A percentile compares a stretch with the other conserved stretches of the same genome.
These are phyloP conservation scores for Erebia aethiops DNA, from an alignment of 2,888 invertebrate genomes.

Conservation along the genomic window DNA sequence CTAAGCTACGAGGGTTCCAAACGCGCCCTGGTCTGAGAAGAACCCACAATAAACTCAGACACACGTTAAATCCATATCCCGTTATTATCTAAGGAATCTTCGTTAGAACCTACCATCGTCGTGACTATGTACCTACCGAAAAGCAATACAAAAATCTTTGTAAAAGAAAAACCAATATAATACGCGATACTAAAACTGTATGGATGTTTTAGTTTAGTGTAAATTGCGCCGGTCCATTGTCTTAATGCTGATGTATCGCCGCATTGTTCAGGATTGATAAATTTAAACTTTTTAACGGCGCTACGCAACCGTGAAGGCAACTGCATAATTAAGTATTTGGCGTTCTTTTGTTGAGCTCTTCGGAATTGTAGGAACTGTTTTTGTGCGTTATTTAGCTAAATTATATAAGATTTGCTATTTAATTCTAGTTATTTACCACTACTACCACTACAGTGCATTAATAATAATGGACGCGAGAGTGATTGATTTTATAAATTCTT, in stretches of 20 bases:
- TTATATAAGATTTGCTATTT: constrained; percentile 10
- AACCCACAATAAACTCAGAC: no score
- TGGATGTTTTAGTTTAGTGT: constrained; percentile 6
- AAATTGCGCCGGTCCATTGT: constrained; percentile 17
- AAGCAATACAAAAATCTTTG: not conserved
- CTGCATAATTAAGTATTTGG: constrained; percentile 4
- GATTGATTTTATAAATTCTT: no score
- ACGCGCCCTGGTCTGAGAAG: no score
- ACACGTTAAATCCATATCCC: no score
- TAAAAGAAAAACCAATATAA: not conserved
- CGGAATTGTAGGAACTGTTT: constrained; percentile 9
- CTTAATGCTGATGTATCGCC: constrained; percentile 10
- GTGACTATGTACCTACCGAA: not conserved
- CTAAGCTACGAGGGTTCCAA: no score
- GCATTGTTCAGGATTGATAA: constrained; percentile 23
- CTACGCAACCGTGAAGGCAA: constrained; percentile 23
- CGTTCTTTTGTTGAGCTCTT: constrained; percentile 15
- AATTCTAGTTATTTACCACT: no score
- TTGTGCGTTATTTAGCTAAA: not conserved
- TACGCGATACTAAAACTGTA: not conserved
- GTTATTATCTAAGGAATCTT: no score
- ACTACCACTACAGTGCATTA: no score
- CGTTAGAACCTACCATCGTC: no score
- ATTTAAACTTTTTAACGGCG: constrained; percentile 13
- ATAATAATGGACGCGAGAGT: no score